Conservation (phyloP, 2,797 vertebrate species). For the Smutsia gigantea region DNA sequence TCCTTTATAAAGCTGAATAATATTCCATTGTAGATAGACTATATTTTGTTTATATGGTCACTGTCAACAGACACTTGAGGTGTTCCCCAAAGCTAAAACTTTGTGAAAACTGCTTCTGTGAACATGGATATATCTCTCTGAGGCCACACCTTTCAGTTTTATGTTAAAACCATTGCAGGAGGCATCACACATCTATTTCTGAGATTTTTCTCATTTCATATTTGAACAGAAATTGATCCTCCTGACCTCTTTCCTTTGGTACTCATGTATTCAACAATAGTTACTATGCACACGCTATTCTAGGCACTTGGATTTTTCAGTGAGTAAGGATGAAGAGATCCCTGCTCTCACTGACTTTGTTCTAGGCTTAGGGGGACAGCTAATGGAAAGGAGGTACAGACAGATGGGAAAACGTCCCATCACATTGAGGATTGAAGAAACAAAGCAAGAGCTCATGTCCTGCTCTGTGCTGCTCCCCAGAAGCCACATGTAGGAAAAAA, state of each 20-base stretch:
- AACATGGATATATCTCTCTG: not conserved
- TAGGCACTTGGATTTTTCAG: not conserved
- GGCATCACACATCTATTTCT: not conserved
- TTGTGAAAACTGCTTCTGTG: not conserved
- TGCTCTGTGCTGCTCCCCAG: not conserved
- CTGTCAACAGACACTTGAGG: not conserved
- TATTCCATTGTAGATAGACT: not conserved
- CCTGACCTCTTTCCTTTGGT: not conserved
- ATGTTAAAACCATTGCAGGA: not conserved
- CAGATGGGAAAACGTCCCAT: not conserved
- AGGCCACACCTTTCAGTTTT: not conserved
- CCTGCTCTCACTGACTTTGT: accelerated
- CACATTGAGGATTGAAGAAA: too few relatives aligned
- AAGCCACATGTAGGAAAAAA: not conserved
- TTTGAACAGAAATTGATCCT: not conserved
- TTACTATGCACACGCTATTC: not conserved
- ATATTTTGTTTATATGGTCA: not conserved
- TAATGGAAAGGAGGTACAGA: not conserved
- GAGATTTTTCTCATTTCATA: too few relatives aligned
- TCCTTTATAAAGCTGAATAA: not conserved
- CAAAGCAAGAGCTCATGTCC: not conserved
- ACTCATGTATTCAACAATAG: not conserved
- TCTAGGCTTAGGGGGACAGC: not conserved
- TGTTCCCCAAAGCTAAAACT: not conserved
- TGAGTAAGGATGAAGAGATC: not conserved